Conservation (phyloP, 2,113 vertebrate species). For the Petrocephalus microphthalmus region DNA sequence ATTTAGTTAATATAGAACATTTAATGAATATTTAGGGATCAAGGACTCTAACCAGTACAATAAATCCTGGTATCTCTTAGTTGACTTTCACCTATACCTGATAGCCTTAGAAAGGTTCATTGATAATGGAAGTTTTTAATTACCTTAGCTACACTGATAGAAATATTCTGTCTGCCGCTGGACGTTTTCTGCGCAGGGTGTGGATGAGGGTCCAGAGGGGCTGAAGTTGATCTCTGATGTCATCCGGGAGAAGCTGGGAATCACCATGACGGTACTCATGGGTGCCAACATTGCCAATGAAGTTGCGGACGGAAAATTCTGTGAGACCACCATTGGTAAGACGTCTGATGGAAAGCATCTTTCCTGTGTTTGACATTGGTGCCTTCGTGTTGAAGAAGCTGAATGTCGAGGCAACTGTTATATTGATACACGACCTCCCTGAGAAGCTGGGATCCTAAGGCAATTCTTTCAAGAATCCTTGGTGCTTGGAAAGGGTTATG, state of each 20-base stretch:
- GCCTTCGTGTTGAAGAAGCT: background rate
- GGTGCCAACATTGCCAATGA: slow-evolving; percentile 94
- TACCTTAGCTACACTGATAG: background rate
- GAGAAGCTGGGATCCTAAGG: background rate
- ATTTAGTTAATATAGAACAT: background rate
- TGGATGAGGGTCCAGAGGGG: slow-evolving; percentile 83
- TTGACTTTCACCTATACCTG: background rate
- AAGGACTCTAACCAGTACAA: background rate
- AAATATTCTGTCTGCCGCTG: background rate
- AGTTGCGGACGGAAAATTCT: slow-evolving; percentile 94
- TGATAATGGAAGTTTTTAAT: background rate
- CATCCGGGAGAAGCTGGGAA: slow-evolving; percentile 75
- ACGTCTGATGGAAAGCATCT: background rate
- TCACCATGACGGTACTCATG: slow-evolving; percentile 85
- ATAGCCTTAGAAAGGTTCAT: background rate
- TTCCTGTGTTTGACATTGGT: background rate
- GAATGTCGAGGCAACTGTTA: background rate
- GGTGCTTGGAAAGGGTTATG: background rate
- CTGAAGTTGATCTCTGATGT: slow-evolving; percentile 92
- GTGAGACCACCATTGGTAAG: slow-evolving; percentile 93
- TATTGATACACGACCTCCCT: background rate
- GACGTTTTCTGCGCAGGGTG: slow-evolving; percentile 61
- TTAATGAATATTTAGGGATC: background rate
- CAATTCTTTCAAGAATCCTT: background rate
- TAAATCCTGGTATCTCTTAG: background rate